Percentiles rank a stretch among this genome's conserved stretches.
These are phyloP conservation scores for Coelinius sp. DNA, from an alignment of 2,888 invertebrate species.

Conservation along the genomic window DNA sequence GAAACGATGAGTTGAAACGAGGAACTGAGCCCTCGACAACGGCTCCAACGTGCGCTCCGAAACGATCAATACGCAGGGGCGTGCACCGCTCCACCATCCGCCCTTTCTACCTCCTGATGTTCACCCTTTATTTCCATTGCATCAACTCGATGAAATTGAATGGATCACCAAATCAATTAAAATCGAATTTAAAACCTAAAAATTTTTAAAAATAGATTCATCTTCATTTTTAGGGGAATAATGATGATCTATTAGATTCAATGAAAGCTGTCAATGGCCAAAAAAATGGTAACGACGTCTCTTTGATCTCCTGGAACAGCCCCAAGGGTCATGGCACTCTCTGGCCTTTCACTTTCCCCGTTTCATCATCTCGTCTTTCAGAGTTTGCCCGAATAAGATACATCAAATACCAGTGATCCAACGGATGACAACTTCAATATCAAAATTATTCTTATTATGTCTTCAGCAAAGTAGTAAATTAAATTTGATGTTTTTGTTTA, in stretches of 20 bases:
- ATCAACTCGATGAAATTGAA: slow-evolving; percentile 21
- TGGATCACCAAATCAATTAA: slow-evolving; percentile 7
- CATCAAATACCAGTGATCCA: too few relatives aligned
- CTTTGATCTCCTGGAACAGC: slow-evolving; percentile 10
- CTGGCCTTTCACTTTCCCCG: background rate
- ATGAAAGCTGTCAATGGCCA: background rate
- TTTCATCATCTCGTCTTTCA: background rate
- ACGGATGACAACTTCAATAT: too few relatives aligned
- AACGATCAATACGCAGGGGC: slow-evolving; percentile 68
- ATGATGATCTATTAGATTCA: background rate
- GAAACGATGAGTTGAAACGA: background rate
- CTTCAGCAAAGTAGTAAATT: too few relatives aligned
- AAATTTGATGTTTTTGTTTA: too few relatives aligned
- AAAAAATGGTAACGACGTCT: background rate
- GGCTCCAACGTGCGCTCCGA: slow-evolving; percentile 58
- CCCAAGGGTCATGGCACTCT: background rate
- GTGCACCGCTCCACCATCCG: slow-evolving; percentile 58
- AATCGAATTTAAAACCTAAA: background rate
- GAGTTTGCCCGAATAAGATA: background rate
- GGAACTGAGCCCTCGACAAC: slow-evolving; percentile 6
- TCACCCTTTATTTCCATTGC: slow-evolving; percentile 17
- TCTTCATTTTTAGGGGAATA: too few relatives aligned
- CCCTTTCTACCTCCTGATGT: slow-evolving; percentile 45
- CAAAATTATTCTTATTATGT: too few relatives aligned
- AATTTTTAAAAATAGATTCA: background rate